Evolutionary conservation across 2,113 vertebrate genomes (phyloP), one percentile per base, ranked within the genome.

Genomic region (Semnopithecus entellus): DNA sequence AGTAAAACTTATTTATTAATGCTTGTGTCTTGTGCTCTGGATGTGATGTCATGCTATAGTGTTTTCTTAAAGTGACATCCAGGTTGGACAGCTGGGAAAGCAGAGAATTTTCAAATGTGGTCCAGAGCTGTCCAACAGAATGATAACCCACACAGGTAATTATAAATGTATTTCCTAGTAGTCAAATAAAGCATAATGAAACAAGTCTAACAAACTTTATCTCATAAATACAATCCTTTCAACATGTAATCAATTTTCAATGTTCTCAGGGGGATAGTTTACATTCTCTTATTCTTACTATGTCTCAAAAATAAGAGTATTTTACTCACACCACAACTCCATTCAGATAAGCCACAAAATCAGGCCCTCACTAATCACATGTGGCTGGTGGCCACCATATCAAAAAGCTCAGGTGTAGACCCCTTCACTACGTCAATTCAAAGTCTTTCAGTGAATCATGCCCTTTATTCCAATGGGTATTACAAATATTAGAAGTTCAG

Each of bases 371-470:
- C 1, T 2, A 59, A 32, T 27, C 35, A 11, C 2, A 3, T 0
- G 5, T 9, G 12, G 6, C 59, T 43, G n/a, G 4, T 10, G 61
- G 16, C 64, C 32, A 40, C 13, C 43, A 7, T 12, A 12, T 8
- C 22, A 7, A 13, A n/a, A 55, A 4, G n/a, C 30, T 48, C 22
- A 59, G n/a, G 12, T 20, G 7, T 6, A 16, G 45, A 30, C 20
- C 17, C 55, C 10, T 2, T 5, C 35, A 32, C 35, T 2, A 23
- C 16, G 2, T 75, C 8, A 30, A 75, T 38, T n/a, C 20, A 23
- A 22, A 72, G 18, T 55, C 43, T 6, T 17, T 12, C 1, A 14
- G 35, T 17, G 64, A 64, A n/a, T n/a, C 2, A 0, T 4, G 20
- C 22, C 84, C 25, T 27, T 68, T 23, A 4, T 14, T 20, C 27